A percentile compares a stretch with the other conserved stretches of the same genome.
These are phyloP conservation scores for Ophioderma brevispina DNA, from an alignment of 35 echinoderm and acorn worm genomes.

Conservation along the genomic window DNA sequence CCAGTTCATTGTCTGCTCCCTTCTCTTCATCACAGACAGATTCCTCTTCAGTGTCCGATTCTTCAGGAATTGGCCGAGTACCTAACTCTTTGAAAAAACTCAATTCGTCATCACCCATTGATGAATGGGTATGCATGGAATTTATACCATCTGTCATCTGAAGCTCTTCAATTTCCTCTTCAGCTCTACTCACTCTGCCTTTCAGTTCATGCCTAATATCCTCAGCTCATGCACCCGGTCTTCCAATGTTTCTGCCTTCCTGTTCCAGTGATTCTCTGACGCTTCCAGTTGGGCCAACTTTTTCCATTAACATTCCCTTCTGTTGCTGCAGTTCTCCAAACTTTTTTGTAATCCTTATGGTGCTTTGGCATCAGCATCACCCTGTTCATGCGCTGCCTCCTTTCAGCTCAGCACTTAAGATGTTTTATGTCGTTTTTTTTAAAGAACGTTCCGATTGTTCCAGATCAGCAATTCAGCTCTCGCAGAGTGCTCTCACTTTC, in stretches of 20 bases:
- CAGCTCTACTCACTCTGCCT: constrained; percentile 49
- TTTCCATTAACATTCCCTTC: constrained; percentile 61
- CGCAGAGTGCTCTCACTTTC: constrained; percentile 64
- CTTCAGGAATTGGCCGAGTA: constrained; percentile 21
- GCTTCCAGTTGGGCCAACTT: constrained; percentile 57
- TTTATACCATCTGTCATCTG: constrained; percentile 53
- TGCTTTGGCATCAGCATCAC: constrained; percentile 46
- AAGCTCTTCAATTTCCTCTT: constrained; percentile 73
- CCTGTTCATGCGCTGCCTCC: constrained; percentile 38
- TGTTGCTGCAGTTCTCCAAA: constrained; percentile 60
- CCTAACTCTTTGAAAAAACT: constrained; percentile 11
- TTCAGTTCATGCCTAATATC: constrained; percentile 44
- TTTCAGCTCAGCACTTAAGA: constrained; percentile 5
- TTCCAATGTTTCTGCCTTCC: constrained; percentile 51
- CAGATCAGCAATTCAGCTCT: constrained; percentile 56
- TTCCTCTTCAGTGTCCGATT: constrained; percentile 30
- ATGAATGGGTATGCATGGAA: not conserved
- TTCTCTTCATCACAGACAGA: constrained; percentile 10
- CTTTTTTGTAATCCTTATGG: constrained; percentile 35
- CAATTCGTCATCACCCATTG: constrained; percentile 38
- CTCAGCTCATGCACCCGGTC: constrained; percentile 58
- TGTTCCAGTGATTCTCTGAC: constrained; percentile 39
- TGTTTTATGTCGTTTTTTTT: constrained; percentile 28
- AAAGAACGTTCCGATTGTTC: constrained; percentile 67
- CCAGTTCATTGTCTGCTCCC: constrained; percentile 36